Conservation (phyloP, 2,113 vertebrate genomes). For the Tamias sibiricus region DNA sequence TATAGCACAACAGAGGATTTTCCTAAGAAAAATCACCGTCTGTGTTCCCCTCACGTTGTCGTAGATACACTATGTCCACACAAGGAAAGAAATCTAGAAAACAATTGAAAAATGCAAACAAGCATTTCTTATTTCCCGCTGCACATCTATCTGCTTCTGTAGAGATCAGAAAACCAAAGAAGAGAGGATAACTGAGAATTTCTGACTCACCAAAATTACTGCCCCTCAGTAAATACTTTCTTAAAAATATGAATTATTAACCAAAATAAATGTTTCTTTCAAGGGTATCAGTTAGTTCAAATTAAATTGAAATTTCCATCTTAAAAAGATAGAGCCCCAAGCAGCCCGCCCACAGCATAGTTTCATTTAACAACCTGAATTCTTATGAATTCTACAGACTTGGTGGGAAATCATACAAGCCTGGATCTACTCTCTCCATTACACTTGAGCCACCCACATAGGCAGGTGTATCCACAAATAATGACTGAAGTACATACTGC, state of each 20-base stretch:
- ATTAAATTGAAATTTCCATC: neutral
- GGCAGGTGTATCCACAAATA: neutral
- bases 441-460: neutral
- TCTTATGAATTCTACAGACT: neutral
- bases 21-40: constrained; percentile 22
- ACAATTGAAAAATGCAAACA: neutral
- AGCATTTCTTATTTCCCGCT: neutral
- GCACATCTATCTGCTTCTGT: neutral
- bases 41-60: neutral
- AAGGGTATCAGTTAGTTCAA: neutral
- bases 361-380: neutral
- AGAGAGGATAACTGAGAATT: neutral
- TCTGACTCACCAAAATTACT: neutral
- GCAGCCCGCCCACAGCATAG: neutral
- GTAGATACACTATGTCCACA: neutral
- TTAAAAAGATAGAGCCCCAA: neutral
- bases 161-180: neutral
- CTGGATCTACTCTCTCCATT: neutral
- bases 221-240: neutral
- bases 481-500: neutral
- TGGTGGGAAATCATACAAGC: constrained; percentile 18
- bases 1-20: neutral
- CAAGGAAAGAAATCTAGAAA: neutral
- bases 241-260: constrained; percentile 12
- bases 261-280: neutral